Percentiles rank a stretch among this genome's conserved stretches.
phyloP scores from a whole-genome alignment of 53 echinoderm and acorn worm species.

The Echinometra lucunter region DNA sequence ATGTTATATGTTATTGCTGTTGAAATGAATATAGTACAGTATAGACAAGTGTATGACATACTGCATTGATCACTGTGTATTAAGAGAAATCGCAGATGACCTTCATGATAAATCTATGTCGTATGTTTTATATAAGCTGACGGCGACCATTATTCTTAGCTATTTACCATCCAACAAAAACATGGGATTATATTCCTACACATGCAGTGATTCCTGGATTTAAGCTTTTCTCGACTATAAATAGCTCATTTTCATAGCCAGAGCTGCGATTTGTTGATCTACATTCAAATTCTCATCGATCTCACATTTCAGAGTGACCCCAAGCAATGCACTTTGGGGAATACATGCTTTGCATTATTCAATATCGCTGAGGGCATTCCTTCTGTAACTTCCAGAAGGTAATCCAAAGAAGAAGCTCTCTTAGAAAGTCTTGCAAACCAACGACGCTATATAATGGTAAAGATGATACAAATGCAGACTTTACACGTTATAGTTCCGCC shows the following conservation, averaged over 20 bases:
- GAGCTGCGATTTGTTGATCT: background rate
- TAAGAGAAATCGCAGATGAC: background rate
- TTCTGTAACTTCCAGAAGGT: background rate
- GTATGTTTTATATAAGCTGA: background rate
- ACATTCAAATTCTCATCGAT: background rate
- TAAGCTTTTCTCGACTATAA: background rate
- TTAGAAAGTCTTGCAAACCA: background rate
- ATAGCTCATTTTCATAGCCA: background rate
- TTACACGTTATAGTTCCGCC: background rate
- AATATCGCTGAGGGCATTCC: background rate
- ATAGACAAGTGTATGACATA: background rate
- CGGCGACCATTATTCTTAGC: background rate
- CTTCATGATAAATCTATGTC: background rate
- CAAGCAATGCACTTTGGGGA: background rate
- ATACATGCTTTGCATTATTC: constrained; percentile 32
- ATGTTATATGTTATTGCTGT: too few species aligned
- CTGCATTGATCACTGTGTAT: background rate
- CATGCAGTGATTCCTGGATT: background rate
- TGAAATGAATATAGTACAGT: too few species aligned
- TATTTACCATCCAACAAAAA: background rate
- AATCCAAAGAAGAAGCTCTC: background rate
- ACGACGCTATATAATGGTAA: background rate
- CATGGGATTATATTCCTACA: background rate
- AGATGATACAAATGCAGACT: background rate
- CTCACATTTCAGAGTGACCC: constrained; percentile 14